These are phyloP conservation scores for Eupithecia exiguata DNA, from an alignment of 2,888 invertebrate genomes.

Conservation along the genomic window DNA sequence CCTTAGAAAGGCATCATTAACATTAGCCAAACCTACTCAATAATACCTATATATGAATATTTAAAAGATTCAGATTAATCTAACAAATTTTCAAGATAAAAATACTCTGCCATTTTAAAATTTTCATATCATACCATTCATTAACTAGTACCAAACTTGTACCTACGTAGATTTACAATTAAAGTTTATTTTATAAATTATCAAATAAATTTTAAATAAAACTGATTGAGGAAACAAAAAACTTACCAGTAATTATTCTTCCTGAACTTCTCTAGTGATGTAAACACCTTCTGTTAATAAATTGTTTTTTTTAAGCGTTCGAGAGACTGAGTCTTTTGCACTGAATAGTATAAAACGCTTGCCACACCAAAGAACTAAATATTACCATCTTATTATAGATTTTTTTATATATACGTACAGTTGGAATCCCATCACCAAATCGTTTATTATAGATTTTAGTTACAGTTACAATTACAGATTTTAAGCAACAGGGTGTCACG, in stretches of 20 bases:
- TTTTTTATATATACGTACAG: background rate
- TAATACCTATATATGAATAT: slow-evolving; percentile 8
- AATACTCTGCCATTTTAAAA: background rate
- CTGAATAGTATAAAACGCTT: slow-evolving; percentile 3
- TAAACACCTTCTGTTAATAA: background rate
- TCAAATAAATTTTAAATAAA: too few species aligned
- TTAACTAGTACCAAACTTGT: background rate
- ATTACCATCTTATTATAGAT: background rate
- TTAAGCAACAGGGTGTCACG: background rate
- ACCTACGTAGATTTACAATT: background rate
- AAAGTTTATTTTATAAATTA: background rate
- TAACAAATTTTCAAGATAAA: background rate
- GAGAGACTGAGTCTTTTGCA: background rate
- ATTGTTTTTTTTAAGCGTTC: background rate
- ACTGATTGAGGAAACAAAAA: background rate
- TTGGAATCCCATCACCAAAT: background rate
- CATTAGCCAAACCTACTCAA: slow-evolving; percentile 11
- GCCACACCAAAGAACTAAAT: background rate
- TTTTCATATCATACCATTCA: background rate
- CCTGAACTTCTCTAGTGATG: background rate
- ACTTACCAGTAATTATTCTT: background rate
- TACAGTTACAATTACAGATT: background rate
- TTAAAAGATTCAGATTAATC: background rate
- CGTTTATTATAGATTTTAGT: background rate
- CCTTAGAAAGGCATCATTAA: slow-evolving; percentile 46